These are phyloP conservation scores for Aphaenogaster floridana DNA, from an alignment of 1,140 invertebrate species.

Conservation along the genomic window DNA sequence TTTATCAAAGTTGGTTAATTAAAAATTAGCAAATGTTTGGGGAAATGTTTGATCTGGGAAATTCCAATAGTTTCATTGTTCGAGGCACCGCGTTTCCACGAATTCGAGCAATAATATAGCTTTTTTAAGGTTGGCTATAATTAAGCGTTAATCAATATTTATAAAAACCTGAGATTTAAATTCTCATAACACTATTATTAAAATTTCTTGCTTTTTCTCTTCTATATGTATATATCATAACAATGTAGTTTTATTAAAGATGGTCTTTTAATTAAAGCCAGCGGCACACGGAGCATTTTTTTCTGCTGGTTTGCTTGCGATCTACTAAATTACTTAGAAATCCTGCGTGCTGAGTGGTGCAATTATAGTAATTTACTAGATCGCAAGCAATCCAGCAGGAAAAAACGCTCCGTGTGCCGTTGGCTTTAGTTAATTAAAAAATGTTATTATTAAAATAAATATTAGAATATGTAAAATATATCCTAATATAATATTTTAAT, in stretches of 20 bases:
- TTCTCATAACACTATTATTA: slow-evolving; percentile 6
- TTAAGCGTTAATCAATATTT: slow-evolving; percentile 19
- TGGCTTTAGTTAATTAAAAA: neutral
- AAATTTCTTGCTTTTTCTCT: slow-evolving; percentile 13
- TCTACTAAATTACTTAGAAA: no score
- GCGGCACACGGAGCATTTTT: no score
- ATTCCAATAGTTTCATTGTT: slow-evolving; percentile 26
- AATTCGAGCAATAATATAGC: neutral
- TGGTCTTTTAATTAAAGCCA: neutral
- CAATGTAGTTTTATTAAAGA: neutral
- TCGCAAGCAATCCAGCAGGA: no score
- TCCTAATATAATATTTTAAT: no score
- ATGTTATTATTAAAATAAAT: slow-evolving; percentile 13
- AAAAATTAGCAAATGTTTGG: slow-evolving; percentile 24
- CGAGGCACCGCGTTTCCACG: neutral
- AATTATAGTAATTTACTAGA: no score
- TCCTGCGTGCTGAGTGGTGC: no score
- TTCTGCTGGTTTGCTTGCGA: no score
- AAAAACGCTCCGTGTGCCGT: no score
- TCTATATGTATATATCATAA: neutral
- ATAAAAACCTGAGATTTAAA: neutral
- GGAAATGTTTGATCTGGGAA: neutral
- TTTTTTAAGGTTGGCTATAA: slow-evolving; percentile 14
- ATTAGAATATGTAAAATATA: no score
- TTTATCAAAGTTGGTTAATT: slow-evolving; percentile 35